Evolutionary conservation across 2,888 invertebrate genomes (phyloP), one percentile per base, ranked within the genome.

Genomic region (Noctua fimbriata): DNA sequence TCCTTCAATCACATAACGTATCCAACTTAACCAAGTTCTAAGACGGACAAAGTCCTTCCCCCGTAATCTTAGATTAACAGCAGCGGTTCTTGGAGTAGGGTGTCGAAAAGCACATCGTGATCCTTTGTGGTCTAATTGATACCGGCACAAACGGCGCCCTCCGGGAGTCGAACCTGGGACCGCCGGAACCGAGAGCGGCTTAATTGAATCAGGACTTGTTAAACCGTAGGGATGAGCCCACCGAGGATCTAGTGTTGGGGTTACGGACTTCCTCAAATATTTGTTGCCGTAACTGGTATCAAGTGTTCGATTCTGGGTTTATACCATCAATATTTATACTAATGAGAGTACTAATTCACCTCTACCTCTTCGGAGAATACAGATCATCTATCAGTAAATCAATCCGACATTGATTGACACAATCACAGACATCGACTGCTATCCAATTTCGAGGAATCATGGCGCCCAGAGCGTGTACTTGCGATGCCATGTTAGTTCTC

Each of bases 61-160:
- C 67, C 21, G 66, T 71, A 73, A 82, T 74, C 79, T 72, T 41
- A 49, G 72, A 79, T 81, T 78, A 87, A 73, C 80, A 60, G 79
- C 69, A 47, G 72, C 4, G 71, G 60, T 28, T 66, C 36, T 76
- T 41, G 58, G 76, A 71, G 69, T 75, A 16, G 41, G 66, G 55
- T 69, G 78, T 69, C 75, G 70, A 76, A 79, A 75, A 85, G 85
- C 81, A 79, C 83, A 83, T 83, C 73, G 71, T 32, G 69, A 28
- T 44, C 80, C 58, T 60, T 65, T 36, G 65, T 78, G 77, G 76
- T 69, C 85, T 87, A 82, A 83, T 82, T 78, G 85, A 81, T 82
- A 82, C 73, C 52, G 75, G 32, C 74, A 73, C 49, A 79, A 60
- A 73, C 47, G 67, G 36, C 65, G 67, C 28, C 80, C 74, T 28